These are phyloP conservation scores for Corythoichthys intestinalis DNA, from an alignment of 2,113 vertebrate species.

Conservation along the genomic window DNA sequence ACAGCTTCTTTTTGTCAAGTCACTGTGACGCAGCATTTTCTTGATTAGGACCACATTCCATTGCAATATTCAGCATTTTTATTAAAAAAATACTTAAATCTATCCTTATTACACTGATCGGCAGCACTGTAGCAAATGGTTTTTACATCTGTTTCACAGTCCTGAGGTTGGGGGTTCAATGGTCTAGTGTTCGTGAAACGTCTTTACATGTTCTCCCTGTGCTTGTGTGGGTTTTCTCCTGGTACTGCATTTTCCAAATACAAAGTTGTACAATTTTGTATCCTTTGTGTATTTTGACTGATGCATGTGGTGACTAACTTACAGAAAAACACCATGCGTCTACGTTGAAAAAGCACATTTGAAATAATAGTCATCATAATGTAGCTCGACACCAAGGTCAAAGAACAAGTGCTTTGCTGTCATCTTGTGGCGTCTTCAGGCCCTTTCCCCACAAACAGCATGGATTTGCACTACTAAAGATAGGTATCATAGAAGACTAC, in stretches of 20 bases:
- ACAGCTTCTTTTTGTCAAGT: conserved; percentile 11
- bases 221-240: too few relatives aligned
- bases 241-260: too few relatives aligned
- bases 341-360: too few relatives aligned
- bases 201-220: too few relatives aligned
- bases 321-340: too few relatives aligned
- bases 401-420: background rate
- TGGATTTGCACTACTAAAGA: too few relatives aligned
- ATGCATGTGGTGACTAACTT: too few relatives aligned
- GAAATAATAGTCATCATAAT: background rate
- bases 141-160: background rate
- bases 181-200: too few relatives aligned
- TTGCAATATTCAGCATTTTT: background rate
- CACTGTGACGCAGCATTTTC: conserved; percentile 25
- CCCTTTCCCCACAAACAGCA: too few relatives aligned
- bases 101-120: background rate
- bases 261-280: background rate
- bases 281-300: background rate
- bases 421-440: too few relatives aligned
- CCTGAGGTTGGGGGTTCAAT: too few relatives aligned
- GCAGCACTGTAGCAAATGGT: background rate
- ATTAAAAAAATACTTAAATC: background rate
- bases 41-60: background rate
- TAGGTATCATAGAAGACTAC: too few relatives aligned
- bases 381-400: background rate